Conservation (phyloP, 2,888 invertebrate species). For the Pecten maximus region DNA sequence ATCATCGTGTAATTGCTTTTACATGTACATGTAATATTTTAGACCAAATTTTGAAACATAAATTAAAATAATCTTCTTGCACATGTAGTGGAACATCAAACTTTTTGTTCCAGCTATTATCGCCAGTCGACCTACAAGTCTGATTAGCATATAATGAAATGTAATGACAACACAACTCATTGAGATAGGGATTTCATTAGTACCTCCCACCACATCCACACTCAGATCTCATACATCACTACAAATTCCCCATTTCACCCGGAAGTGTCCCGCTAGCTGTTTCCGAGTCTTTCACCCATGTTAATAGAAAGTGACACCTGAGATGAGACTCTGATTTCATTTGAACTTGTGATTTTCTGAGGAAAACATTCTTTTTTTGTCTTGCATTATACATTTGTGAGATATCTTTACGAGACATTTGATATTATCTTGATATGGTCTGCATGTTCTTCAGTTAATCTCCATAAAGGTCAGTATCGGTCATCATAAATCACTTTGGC, state of each 20-base stretch:
- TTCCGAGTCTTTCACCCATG: background rate
- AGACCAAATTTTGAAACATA: too few relatives aligned
- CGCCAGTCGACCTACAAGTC: background rate
- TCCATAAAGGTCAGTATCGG: background rate
- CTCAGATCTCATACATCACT: background rate
- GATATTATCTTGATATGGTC: background rate
- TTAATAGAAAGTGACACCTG: background rate
- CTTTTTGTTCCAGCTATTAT: background rate
- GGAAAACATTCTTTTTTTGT: background rate
- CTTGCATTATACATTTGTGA: too few relatives aligned
- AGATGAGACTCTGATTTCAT: background rate
- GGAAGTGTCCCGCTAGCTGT: background rate
- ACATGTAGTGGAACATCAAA: too few relatives aligned
- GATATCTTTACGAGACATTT: too few relatives aligned
- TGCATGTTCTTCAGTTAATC: background rate
- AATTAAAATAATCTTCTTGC: too few relatives aligned
- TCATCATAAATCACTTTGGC: background rate
- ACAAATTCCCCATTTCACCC: background rate
- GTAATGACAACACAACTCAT: background rate
- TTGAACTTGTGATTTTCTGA: background rate
- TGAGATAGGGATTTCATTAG: background rate
- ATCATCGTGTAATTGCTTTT: too few relatives aligned
- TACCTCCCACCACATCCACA: background rate
- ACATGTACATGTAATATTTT: too few relatives aligned
- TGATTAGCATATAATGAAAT: background rate